Evolutionary conservation across 2,888 invertebrate species (phyloP), one percentile per base, ranked within the genome.

Genomic region (Chrysolina oricalcia): DNA sequence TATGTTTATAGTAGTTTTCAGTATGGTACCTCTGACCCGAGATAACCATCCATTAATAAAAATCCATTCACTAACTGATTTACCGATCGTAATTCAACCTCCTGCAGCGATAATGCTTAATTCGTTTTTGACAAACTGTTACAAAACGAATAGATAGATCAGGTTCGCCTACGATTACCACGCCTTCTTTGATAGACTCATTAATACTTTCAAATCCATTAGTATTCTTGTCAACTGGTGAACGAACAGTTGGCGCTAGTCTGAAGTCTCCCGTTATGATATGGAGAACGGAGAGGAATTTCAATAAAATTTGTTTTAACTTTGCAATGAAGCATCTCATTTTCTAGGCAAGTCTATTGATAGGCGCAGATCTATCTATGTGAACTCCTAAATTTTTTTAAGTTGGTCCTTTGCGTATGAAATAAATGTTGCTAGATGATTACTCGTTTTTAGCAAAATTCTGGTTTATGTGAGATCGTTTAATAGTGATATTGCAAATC

Each of bases 21-120:
- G 27, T 11, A 21, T 19, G 9, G 53, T 19, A 53, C 53, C 53
- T 53, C 59, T 27, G 35, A 59, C 59, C 59, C 35, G n/a, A 27
- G 35, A 59, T 59, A 27, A 27, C 59, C 59, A 59, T 59, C 15
- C 27, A 59, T 59, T 27, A 23, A 59, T 59, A 27, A n/a, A 59
- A 59, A 59, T 59, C 59, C 35, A 59, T 59, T 59, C 27, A 59
- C 59, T 59, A 59, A 59, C 59, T 59, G 59, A 59, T 59, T 59
- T 59, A 59, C 59, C 23, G 59, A 23, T 59, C 59, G 23, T 27
- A 59, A 59, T 59, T 59, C 17, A 35, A 27, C 27, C 15, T n/a
- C 59, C 59, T 35, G 59, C n/a, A 35, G 59, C 59, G 59, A 59
- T 59, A 19, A 59, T 59, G 35, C n/a, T 27, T n/a, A 59, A 59